Conservation (phyloP, 2,113 vertebrate genomes). For the Pachypanchax playfairii region DNA sequence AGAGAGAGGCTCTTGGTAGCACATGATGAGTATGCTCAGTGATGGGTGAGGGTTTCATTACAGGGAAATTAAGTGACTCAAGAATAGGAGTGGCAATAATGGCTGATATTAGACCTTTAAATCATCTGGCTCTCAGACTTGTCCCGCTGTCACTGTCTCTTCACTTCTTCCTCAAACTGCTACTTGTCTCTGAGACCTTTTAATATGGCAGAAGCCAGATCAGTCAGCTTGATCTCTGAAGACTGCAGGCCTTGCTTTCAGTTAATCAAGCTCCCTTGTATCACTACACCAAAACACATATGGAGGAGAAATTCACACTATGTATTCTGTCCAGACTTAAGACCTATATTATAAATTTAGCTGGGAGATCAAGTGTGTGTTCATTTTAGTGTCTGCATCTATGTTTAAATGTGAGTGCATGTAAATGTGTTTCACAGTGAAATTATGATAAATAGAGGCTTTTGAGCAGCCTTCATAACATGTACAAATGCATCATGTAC, state of each 20-base stretch:
- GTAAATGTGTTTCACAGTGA: no score
- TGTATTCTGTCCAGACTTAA: neutral
- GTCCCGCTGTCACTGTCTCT: slow-evolving; percentile 38
- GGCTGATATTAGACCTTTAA: slow-evolving; percentile 74
- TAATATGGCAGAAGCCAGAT: slow-evolving; percentile 48
- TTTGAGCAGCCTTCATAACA: no score
- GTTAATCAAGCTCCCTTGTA: slow-evolving; percentile 59
- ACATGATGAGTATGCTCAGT: slow-evolving; percentile 63
- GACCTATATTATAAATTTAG: no score
- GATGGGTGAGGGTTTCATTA: slow-evolving; percentile 74
- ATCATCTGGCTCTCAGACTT: slow-evolving; percentile 61
- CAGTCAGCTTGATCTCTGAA: slow-evolving; percentile 41
- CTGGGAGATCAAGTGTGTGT: neutral
- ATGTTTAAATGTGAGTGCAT: no score
- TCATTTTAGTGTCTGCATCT: no score
- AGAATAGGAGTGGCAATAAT: slow-evolving; percentile 72
- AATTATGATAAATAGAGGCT: no score
- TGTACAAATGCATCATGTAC: no score
- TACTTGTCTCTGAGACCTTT: slow-evolving; percentile 39
- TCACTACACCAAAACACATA: slow-evolving; percentile 38
- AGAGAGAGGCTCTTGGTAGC: slow-evolving; percentile 60
- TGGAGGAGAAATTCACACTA: slow-evolving; percentile 23
- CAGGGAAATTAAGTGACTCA: slow-evolving; percentile 65
- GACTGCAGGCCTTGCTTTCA: slow-evolving; percentile 40
- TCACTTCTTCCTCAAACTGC: slow-evolving; percentile 19